phyloP scores from a whole-genome alignment of 2,797 vertebrate genomes.

The Hoplostethus mediterraneus region DNA sequence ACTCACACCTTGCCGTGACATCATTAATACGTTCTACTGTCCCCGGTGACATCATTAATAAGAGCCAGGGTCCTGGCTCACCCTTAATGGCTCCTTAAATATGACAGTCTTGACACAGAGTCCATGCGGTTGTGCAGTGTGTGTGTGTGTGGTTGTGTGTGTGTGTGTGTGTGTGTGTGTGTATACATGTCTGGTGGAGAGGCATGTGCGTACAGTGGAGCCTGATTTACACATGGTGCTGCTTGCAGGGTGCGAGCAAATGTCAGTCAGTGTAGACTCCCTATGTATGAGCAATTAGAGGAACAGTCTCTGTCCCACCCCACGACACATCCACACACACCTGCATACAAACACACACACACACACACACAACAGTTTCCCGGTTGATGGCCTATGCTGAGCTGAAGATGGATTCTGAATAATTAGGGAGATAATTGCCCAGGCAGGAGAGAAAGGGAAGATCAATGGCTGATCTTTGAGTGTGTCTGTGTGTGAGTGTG shows the following conservation, averaged over 20 bases:
- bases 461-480: constrained; percentile 78
- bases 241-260: constrained; percentile 69
- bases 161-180: constrained; percentile 29
- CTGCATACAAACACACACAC: constrained; percentile 13
- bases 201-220: constrained; percentile 44
- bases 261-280: constrained; percentile 72
- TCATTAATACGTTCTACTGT: constrained; percentile 81
- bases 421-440: constrained; percentile 84
- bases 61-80: constrained; percentile 68
- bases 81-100: constrained; percentile 76
- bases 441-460: constrained; percentile 69
- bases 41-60: constrained; percentile 80
- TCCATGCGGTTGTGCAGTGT: constrained; percentile 47
- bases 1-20: constrained; percentile 71
- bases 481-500: constrained; percentile 49
- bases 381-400: constrained; percentile 66
- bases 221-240: constrained; percentile 76
- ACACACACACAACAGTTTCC: constrained; percentile 59
- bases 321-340: constrained; percentile 45
- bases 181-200: constrained; percentile 33
- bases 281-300: constrained; percentile 79
- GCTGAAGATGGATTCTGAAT: constrained; percentile 81
- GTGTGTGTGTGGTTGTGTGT: constrained; percentile 28
- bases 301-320: constrained; percentile 66
- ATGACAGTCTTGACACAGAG: constrained; percentile 78